Conservation (phyloP, 2,113 vertebrate species). For the Cebus imitator region DNA sequence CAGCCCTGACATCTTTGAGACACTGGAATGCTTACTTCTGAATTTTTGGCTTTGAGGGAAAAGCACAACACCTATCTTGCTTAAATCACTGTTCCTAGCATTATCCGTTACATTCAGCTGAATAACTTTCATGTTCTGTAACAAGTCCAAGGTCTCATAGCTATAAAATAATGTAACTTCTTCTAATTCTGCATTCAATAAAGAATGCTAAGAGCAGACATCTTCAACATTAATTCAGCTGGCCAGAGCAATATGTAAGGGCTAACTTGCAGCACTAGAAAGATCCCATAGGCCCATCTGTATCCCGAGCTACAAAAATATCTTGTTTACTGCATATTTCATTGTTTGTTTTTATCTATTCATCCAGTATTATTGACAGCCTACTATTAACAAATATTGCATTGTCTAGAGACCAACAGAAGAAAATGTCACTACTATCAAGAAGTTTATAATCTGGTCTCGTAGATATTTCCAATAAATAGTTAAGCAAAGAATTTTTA, state of each 20-base stretch:
- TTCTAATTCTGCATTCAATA: not conserved
- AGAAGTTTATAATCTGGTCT: not conserved
- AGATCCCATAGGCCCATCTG: not conserved
- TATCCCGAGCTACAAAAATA: not conserved
- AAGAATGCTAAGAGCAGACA: not conserved
- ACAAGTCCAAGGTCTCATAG: not conserved
- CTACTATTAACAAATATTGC: not conserved
- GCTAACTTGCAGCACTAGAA: not conserved
- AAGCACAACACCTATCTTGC: not conserved
- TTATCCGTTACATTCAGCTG: not conserved
- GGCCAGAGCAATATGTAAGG: not conserved
- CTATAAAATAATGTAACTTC: not conserved
- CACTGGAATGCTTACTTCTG: not conserved
- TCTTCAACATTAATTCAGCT: not conserved
- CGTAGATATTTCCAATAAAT: not conserved
- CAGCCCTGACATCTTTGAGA: not conserved
- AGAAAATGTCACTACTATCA: not conserved
- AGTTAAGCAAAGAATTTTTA: not conserved
- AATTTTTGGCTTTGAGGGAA: not conserved
- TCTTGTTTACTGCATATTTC: not conserved
- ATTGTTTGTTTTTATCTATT: not conserved
- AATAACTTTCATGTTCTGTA: not conserved
- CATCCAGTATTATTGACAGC: not conserved
- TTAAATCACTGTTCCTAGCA: not conserved
- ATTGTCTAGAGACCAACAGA: not conserved